Evolutionary conservation across 2,113 vertebrate species (phyloP).

Genomic region (Tenrec ecaudatus): DNA sequence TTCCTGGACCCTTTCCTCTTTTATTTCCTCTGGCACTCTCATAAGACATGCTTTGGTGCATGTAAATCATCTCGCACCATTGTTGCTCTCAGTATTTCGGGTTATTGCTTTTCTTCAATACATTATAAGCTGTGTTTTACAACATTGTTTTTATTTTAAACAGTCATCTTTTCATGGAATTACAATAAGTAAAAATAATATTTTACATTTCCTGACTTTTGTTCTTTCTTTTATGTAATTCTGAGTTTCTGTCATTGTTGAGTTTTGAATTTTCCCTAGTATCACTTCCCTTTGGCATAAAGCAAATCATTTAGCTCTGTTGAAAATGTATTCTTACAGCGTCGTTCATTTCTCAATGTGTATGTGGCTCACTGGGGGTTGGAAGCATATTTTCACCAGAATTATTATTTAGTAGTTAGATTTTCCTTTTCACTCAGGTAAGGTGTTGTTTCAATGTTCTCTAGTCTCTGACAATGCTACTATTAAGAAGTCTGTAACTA

Average conservation of each 20-base stretch:
- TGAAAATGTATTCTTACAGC: too few species aligned
- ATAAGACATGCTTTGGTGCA: not conserved
- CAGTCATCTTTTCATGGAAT: not conserved
- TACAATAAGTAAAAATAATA: not conserved
- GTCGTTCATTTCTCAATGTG: too few species aligned
- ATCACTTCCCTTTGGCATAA: too few species aligned
- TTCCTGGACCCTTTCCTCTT: not conserved
- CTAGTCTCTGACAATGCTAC: not conserved
- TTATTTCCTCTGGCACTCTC: not conserved
- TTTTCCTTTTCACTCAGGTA: not conserved
- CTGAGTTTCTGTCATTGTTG: not conserved
- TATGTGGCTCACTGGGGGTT: too few species aligned
- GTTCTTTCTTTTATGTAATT: not conserved
- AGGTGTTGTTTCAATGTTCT: not conserved
- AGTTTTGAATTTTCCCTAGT: too few species aligned
- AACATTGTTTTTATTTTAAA: constrained; percentile 7
- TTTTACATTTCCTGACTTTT: not conserved
- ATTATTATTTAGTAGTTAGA: not conserved
- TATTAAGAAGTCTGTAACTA: not conserved
- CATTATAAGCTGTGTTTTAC: not conserved
- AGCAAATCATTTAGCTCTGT: too few species aligned
- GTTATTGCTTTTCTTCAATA: not conserved
- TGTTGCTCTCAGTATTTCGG: not conserved
- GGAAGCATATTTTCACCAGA: too few species aligned
- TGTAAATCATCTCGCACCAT: not conserved